Conservation (phyloP, 23 tunicate genomes). For the Phallusia fumigata region DNA sequence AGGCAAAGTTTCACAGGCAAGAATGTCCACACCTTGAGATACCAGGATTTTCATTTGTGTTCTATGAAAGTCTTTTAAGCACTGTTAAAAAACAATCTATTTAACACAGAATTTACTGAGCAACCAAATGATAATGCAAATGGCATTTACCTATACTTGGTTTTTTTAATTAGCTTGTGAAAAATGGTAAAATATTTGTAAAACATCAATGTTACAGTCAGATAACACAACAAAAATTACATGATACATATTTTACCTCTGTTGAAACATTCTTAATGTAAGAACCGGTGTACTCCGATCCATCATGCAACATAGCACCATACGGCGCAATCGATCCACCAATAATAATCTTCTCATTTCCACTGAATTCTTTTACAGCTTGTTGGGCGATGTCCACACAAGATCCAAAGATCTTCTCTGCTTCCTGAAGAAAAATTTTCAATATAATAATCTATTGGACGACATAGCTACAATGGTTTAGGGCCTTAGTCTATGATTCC, state of each 20-base stretch:
- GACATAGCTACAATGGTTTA: too few relatives aligned
- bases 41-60: conserved; percentile 52
- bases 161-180: too few relatives aligned
- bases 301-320: conserved; percentile 90
- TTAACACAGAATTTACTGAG: neutral
- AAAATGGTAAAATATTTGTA: too few relatives aligned
- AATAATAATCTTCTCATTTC: conserved; percentile 19
- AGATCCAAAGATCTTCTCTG: conserved; percentile 49
- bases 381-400: conserved; percentile 79
- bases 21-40: conserved; percentile 47
- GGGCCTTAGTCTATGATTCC: too few relatives aligned
- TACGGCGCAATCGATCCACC: conserved; percentile 90
- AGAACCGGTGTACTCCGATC: conserved; percentile 84
- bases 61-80: conserved; percentile 58
- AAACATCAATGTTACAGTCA: too few relatives aligned
- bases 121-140: too few relatives aligned
- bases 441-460: too few relatives aligned
- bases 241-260: conserved; percentile 1
- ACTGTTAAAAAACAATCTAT: neutral
- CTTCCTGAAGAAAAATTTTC: conserved; percentile 49
- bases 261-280: conserved; percentile 54
- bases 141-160: too few relatives aligned
- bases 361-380: conserved; percentile 45
- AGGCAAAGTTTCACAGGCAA: conserved; percentile 91
- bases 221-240: too few relatives aligned